Evolutionary conservation across 2,888 invertebrate species (phyloP).

Genomic region (Hypena proboscidalis): DNA sequence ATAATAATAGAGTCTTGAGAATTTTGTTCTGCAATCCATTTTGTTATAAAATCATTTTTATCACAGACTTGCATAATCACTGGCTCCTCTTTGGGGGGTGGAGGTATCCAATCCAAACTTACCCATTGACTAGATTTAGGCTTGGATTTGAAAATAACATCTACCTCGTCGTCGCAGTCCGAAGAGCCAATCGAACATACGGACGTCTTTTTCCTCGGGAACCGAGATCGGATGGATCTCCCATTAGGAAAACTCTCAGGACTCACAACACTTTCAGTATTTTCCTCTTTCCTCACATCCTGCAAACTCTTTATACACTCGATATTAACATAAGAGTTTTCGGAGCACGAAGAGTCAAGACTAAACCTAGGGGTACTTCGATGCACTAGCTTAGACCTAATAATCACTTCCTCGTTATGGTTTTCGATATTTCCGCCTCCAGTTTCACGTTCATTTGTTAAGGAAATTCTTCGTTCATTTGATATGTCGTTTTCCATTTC

Average conservation of each 20-base stretch:
- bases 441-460: constrained; percentile 80
- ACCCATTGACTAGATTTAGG: constrained; percentile 86
- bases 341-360: constrained; percentile 84
- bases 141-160: constrained; percentile 84
- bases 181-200: constrained; percentile 83
- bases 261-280: constrained; percentile 57
- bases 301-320: constrained; percentile 82
- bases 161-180: constrained; percentile 82
- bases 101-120: constrained; percentile 83
- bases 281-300: constrained; percentile 81
- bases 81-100: constrained; percentile 80
- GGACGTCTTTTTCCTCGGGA: constrained; percentile 80
- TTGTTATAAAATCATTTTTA: constrained; percentile 83
- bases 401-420: constrained; percentile 66
- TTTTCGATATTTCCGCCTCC: constrained; percentile 69
- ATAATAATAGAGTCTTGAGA: constrained; percentile 73
- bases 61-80: constrained; percentile 81
- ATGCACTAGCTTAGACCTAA: constrained; percentile 71
- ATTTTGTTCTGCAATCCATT: constrained; percentile 84
- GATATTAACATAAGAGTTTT: constrained; percentile 84
- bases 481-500: constrained; percentile 83
- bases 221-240: constrained; percentile 73
- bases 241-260: constrained; percentile 66
- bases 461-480: constrained; percentile 78
- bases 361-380: constrained; percentile 80